Conservation (phyloP, 2,888 invertebrate species). For the Ophion ellenae region DNA sequence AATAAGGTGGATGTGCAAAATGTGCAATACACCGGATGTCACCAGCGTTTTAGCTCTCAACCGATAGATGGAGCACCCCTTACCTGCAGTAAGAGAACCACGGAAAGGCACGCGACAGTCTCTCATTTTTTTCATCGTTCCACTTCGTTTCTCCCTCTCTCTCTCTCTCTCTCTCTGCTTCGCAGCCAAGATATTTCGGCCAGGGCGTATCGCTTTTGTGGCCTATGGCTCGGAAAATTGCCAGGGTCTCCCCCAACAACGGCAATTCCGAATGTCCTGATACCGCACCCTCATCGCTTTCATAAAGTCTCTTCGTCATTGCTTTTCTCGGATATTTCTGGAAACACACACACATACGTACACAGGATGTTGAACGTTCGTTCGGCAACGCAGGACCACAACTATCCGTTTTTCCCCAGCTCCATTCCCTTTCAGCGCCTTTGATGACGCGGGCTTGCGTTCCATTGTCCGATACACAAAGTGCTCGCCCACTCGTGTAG, state of each 20-base stretch:
- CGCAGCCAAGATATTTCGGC: constrained; percentile 59
- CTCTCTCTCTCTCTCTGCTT: neutral
- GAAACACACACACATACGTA: constrained; percentile 16
- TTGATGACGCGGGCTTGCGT: constrained; percentile 1
- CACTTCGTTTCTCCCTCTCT: constrained; percentile 9
- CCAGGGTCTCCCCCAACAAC: constrained; percentile 58
- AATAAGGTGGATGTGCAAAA: constrained; percentile 37
- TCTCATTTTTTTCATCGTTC: constrained; percentile 41
- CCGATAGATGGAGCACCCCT: constrained; percentile 27
- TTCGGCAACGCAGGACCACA: constrained; percentile 16
- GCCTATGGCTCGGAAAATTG: constrained; percentile 72
- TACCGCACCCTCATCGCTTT: constrained; percentile 62
- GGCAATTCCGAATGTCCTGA: constrained; percentile 46
- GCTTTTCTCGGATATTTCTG: constrained; percentile 46
- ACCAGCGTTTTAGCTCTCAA: constrained; percentile 27
- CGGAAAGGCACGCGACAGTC: constrained; percentile 48
- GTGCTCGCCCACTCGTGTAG: constrained; percentile 4
- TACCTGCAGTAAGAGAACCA: constrained; percentile 27
- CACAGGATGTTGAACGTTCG: constrained; percentile 3
- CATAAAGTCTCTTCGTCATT: constrained; percentile 59
- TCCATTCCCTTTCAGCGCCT: neutral
- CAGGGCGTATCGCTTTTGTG: constrained; percentile 58
- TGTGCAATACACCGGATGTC: constrained; percentile 10
- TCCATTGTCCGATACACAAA: constrained; percentile 20
- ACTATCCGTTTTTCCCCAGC: constrained; percentile 1